Evolutionary conservation across 2,113 vertebrate species (phyloP), one percentile per base, ranked within the genome.

Genomic region (Entomyzon cyanotis): DNA sequence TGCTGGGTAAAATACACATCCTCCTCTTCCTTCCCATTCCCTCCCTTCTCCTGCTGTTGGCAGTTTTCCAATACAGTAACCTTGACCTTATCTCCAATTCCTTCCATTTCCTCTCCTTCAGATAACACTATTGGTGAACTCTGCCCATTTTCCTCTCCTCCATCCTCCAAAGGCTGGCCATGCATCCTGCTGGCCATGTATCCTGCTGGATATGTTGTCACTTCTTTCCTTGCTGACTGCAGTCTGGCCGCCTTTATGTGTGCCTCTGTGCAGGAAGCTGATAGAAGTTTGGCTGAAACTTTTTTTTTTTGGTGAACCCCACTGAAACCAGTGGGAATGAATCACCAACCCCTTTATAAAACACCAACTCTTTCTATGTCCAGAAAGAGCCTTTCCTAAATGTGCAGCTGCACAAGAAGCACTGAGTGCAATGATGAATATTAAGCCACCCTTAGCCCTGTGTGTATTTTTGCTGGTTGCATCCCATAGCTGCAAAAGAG

Each of bases 161-260:
- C 44, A 46, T 96, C 90, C 90, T 90, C 76, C 62, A 64, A 90
- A 84, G 70, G 60, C 89, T 83, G 82, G 52, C 75, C 49, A 5
- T 18, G 67, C 37, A 89, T 95, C 94, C 96, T 96, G 83, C 91
- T 89, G 88, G 68, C 75, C 49, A 5, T 18, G 67, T 37, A 89
- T 95, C 94, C 96, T 96, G 83, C 91, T 89, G 88, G 68, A 39
- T 90, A 33, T 90, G 80, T 58, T 92, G 94, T 94, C 30, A 90
- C 58, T 92, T 84, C 73, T 94, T 92, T 56, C 59, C 76, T 41
- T 62, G 90, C 46, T 92, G 76, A 78, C 42, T 75, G 33, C n/a
- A 76, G 71, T 37, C 64, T 94, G 83, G 56, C 62, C 73, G 79
- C 44, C 53, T 93, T 78, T 46, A 28, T 63, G 52, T 87, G 37